Conservation (phyloP, 2,888 invertebrate genomes). For the Mythimna ferrago region DNA sequence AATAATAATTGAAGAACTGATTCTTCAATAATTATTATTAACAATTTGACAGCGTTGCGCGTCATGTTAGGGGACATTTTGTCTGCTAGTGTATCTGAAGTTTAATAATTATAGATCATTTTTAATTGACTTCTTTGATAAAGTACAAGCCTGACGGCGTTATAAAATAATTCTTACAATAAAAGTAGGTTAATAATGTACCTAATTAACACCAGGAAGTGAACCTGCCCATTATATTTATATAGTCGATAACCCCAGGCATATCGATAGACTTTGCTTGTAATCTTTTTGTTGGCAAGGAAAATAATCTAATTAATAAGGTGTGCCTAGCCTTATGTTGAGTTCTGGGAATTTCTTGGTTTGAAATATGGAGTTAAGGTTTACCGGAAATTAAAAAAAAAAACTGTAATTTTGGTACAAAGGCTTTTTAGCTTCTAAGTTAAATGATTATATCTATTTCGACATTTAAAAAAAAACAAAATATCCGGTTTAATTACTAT, state of each 20-base stretch:
- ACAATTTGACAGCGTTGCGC: no score
- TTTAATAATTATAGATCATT: no score
- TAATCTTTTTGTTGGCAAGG: slow-evolving; percentile 17
- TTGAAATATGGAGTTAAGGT: neutral
- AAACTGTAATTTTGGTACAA: neutral
- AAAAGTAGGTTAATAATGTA: slow-evolving; percentile 37
- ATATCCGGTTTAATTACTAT: no score
- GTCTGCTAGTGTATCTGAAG: no score
- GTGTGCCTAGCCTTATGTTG: no score
- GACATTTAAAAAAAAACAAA: no score
- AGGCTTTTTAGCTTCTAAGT: neutral
- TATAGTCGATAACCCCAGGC: slow-evolving; percentile 39
- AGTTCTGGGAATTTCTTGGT: slow-evolving; percentile 23
- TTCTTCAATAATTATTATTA: no score
- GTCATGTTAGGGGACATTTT: no score
- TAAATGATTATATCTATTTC: neutral
- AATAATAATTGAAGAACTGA: no score
- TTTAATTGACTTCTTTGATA: neutral
- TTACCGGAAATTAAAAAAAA: neutral
- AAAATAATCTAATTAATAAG: slow-evolving; percentile 18
- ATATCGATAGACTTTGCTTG: slow-evolving; percentile 26
- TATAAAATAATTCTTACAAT: slow-evolving; percentile 9
- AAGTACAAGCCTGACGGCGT: neutral
- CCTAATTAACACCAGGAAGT: slow-evolving; percentile 60
- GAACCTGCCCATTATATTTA: slow-evolving; percentile 43